Evolutionary conservation across 2,888 invertebrate genomes (phyloP).

Genomic region (Agonopterix alstromeriana): DNA sequence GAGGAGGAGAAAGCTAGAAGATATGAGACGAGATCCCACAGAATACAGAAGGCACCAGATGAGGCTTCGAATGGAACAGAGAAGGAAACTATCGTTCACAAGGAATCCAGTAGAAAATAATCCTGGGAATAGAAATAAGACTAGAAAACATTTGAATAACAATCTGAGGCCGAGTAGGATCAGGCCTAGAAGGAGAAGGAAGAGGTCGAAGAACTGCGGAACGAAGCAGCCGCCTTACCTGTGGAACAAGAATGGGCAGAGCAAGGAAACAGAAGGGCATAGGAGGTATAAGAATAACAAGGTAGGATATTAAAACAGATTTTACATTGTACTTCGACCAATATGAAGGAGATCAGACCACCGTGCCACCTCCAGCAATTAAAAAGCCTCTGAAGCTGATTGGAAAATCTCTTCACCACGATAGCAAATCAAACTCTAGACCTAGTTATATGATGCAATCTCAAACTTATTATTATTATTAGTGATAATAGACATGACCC

Average conservation of each 20-base stretch:
- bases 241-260: conserved; percentile 41
- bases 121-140: conserved; percentile 32
- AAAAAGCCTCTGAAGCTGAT: too few species aligned
- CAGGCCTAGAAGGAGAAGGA: conserved; percentile 51
- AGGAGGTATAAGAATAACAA: conserved; percentile 21
- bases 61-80: conserved; percentile 48
- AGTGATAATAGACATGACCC: too few species aligned
- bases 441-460: too few species aligned
- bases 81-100: conserved; percentile 34
- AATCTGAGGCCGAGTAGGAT: conserved; percentile 32
- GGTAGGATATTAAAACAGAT: neutral
- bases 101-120: conserved; percentile 29
- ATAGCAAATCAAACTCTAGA: too few species aligned
- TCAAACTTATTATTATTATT: too few species aligned
- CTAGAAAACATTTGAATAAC: conserved; percentile 24
- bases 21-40: conserved; percentile 54
- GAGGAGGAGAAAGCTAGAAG: conserved; percentile 48
- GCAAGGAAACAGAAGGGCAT: conserved; percentile 20
- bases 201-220: conserved; percentile 59
- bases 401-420: too few species aligned
- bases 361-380: too few species aligned
- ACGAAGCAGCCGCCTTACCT: conserved; percentile 66
- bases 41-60: conserved; percentile 54
- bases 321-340: too few species aligned
- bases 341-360: too few species aligned